These are phyloP conservation scores for Dryas iulia DNA, from an alignment of 1,140 invertebrate genomes.

Conservation along the genomic window DNA sequence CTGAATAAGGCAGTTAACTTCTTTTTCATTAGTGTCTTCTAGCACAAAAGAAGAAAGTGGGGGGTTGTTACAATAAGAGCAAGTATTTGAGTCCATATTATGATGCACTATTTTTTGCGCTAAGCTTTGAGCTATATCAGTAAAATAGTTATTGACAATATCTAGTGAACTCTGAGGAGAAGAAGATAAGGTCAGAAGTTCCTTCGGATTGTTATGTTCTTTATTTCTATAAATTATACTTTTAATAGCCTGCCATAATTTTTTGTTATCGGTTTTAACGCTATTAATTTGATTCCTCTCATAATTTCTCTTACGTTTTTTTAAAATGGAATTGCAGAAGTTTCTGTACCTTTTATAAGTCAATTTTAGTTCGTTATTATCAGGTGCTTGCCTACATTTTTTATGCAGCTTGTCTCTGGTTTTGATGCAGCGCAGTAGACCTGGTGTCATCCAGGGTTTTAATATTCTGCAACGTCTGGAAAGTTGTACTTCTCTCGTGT, in stretches of 20 bases:
- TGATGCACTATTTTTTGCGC: no score
- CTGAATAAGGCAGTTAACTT: no score
- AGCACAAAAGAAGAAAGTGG: no score
- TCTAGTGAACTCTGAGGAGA: background rate
- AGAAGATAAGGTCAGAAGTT: background rate
- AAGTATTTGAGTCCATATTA: no score
- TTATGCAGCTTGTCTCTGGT: conserved; percentile 6
- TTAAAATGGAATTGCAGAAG: conserved; percentile 13
- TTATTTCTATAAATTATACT: conserved; percentile 3
- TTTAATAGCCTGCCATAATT: conserved; percentile 12
- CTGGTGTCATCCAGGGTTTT: no score
- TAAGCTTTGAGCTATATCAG: no score
- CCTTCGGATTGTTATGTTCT: background rate
- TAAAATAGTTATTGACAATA: background rate
- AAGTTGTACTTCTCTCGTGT: no score
- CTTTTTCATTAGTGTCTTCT: no score
- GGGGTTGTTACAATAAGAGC: no score
- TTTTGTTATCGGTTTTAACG: background rate
- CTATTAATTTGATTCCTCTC: background rate
- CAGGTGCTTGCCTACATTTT: background rate
- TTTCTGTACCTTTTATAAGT: conserved; percentile 17
- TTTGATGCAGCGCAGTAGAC: conserved; percentile 16
- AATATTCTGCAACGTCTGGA: background rate
- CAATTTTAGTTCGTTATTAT: conserved; percentile 4
- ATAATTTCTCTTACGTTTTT: conserved; percentile 21